Evolutionary conservation across 2,797 vertebrate genomes (phyloP), one percentile per base, ranked within the genome.

Genomic region (Silurus lanzhouensis): DNA sequence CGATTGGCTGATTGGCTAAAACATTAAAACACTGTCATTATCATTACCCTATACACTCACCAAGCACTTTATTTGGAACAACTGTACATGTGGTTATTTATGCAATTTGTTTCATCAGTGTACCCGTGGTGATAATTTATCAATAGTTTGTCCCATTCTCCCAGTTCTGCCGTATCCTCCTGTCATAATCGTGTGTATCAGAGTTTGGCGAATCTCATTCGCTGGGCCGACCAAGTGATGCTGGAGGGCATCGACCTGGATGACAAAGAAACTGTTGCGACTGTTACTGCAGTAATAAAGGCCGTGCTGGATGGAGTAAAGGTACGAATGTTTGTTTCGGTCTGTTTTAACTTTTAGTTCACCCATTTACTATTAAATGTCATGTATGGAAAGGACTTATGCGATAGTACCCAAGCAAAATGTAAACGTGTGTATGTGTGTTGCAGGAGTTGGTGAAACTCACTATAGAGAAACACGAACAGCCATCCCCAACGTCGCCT

Each of bases 211-310:
- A 99, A 99, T 90, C 96, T 99, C 7, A 99, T 99, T 79, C 97
- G 97, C 78, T 99, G 98, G 98, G 97, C 98, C 1, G 98, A 99
- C 88, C 97, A 98, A 91, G 97, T 99, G 90, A 99, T 99, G 98
- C 95, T 99, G 70, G 97, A 99, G 82, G 97, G 97, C 20, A 95
- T 99, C 78, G 97, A 98, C 90, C 94, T 96, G 5, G 97, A 98
- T 80, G 98, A 99, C 93, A 99, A 99, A 87, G 98, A 99, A 87
- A 96, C 96, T 82, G 97, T 98, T 90, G 94, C 96, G 0, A 95
- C 96, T 0, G 98, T 99, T 75, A 99, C 96, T 64, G 96, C 93
- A 5, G 97, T 99, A 91, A 99, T 99, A 90, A 99, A 98, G 92
- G 98, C 97, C 0, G 98, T 99, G 78, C 94, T 99, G 92, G 98